Conservation (phyloP, 2,888 invertebrate genomes). For the Xestobium rufovillosum region DNA sequence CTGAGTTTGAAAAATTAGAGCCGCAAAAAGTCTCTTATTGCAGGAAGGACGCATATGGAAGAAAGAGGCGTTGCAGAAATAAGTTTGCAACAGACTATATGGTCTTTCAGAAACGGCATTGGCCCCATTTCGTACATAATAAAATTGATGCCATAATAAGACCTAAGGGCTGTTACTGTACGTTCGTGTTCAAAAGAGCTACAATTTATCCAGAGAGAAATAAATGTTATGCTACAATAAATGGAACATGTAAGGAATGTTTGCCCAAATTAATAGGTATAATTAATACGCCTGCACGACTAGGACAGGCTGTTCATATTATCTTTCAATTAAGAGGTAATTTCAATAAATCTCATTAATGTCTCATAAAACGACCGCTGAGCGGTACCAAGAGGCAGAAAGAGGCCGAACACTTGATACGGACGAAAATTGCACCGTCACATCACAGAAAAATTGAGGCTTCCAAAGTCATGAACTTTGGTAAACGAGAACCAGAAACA, state of each 20-base stretch:
- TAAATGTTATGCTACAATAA: background rate
- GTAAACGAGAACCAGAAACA: constrained; percentile 4
- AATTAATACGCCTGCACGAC: constrained; percentile 1
- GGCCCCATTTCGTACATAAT: background rate
- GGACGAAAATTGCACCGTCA: constrained; percentile 1
- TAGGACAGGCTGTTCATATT: background rate
- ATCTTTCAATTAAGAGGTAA: background rate
- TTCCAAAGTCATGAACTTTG: constrained; percentile 6
- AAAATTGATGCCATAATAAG: background rate
- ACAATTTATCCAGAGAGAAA: constrained; percentile 3
- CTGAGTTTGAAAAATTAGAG: background rate
- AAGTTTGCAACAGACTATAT: background rate
- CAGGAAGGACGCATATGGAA: background rate
- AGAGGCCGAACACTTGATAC: background rate
- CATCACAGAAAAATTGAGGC: constrained; percentile 5
- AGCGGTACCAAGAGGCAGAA: constrained; percentile 1
- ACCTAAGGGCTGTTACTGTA: background rate
- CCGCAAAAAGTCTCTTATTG: background rate
- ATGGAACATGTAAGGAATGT: constrained; percentile 2
- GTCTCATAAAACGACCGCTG: constrained; percentile 8
- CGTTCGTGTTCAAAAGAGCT: constrained; percentile 8
- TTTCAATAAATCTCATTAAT: background rate
- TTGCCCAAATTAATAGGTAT: constrained; percentile 2
- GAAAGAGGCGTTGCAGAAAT: background rate
- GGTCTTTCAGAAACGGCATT: background rate